phyloP scores from a whole-genome alignment of 2,113 vertebrate species.

The Solea senegalensis region DNA sequence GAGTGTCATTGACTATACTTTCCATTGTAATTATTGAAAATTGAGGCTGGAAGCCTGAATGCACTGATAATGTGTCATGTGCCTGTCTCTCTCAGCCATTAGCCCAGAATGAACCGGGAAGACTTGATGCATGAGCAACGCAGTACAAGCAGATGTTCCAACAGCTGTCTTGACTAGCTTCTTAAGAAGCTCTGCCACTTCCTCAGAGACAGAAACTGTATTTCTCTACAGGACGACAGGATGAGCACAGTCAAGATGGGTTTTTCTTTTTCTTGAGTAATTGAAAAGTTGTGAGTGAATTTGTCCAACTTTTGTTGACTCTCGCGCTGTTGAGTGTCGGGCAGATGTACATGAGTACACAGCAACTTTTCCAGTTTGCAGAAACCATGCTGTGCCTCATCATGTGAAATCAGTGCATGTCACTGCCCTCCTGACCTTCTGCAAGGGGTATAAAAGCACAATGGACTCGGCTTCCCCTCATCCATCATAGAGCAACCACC shows the following conservation, averaged over 20 bases:
- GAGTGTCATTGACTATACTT: slow-evolving; percentile 13
- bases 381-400: no score
- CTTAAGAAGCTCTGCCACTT: slow-evolving; percentile 8
- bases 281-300: background rate
- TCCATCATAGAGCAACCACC: no score
- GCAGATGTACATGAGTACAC: no score
- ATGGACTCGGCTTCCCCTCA: no score
- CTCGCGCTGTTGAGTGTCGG: no score
- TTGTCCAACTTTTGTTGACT: background rate
- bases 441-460: no score
- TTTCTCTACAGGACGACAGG: slow-evolving; percentile 18
- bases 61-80: slow-evolving; percentile 15
- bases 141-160: slow-evolving; percentile 48
- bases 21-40: slow-evolving; percentile 23
- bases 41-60: slow-evolving; percentile 10
- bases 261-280: background rate
- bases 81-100: slow-evolving; percentile 22
- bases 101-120: slow-evolving; percentile 21
- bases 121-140: slow-evolving; percentile 34
- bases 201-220: background rate
- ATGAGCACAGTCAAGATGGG: background rate
- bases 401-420: no score
- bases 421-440: no score
- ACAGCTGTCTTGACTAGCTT: slow-evolving; percentile 47
- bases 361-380: no score